Conservation (phyloP, 2,888 invertebrate genomes). For the Drosophila neotestacea region DNA sequence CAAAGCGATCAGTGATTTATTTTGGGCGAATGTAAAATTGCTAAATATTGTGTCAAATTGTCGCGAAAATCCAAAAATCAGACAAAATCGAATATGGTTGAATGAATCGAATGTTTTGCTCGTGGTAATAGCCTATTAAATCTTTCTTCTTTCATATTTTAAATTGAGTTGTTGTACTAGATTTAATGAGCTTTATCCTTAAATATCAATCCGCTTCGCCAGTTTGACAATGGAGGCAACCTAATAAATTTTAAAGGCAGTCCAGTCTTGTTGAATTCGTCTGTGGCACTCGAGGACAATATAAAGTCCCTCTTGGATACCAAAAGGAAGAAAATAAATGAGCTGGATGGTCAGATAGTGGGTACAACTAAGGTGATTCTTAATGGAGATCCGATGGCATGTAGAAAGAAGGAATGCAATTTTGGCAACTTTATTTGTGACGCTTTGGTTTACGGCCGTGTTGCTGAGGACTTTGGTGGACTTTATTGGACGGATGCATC, state of each 20-base stretch:
- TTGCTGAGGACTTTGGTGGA: constrained; percentile 69
- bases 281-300: constrained; percentile 87
- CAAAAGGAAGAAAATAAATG: constrained; percentile 86
- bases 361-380: constrained; percentile 89
- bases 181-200: background rate
- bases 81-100: no score
- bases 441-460: constrained; percentile 87
- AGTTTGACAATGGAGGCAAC: constrained; percentile 90
- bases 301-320: constrained; percentile 87
- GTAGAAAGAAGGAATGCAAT: constrained; percentile 91
- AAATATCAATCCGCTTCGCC: background rate
- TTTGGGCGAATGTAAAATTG: no score
- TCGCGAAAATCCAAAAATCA: no score
- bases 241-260: constrained; percentile 88
- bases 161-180: background rate
- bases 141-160: background rate
- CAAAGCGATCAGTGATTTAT: no score
- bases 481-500: constrained; percentile 86
- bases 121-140: no score
- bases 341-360: constrained; percentile 84
- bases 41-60: no score
- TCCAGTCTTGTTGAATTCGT: constrained; percentile 90
- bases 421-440: constrained; percentile 92
- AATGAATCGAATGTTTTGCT: no score
- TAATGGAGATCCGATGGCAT: constrained; percentile 87